A percentile compares a stretch with the other conserved stretches of the same genome.
These are phyloP conservation scores for Balaeniceps rex DNA, from an alignment of 2,113 vertebrate species.

Conservation along the genomic window DNA sequence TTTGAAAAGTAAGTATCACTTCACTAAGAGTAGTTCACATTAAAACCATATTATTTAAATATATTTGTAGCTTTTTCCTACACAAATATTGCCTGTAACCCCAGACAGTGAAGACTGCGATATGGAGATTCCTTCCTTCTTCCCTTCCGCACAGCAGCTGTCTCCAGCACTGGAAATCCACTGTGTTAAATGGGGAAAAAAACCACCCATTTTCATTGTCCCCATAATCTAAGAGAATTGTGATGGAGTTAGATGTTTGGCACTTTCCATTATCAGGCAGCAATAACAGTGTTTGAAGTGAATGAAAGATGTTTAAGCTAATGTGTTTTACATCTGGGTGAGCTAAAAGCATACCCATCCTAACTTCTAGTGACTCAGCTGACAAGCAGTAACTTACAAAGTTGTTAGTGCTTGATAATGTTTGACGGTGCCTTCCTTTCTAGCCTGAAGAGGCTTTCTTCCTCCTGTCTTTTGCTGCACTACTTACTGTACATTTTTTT, in stretches of 20 bases:
- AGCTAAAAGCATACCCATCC: background rate
- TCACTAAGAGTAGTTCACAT: background rate
- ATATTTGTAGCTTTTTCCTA: background rate
- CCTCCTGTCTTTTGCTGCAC: background rate
- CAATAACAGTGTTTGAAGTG: background rate
- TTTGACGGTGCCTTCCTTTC: background rate
- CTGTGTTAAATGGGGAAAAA: background rate
- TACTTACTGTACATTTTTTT: background rate
- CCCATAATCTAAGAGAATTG: background rate
- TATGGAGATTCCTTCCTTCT: background rate
- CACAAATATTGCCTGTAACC: background rate
- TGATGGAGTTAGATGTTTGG: background rate
- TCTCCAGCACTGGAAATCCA: background rate
- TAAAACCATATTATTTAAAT: background rate
- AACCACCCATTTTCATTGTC: background rate
- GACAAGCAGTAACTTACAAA: background rate
- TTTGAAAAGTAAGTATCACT: background rate
- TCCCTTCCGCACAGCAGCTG: background rate
- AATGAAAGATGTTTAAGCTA: background rate
- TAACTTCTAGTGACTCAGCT: background rate
- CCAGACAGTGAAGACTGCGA: background rate
- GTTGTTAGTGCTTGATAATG: background rate
- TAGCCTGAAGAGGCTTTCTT: background rate
- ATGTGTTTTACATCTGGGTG: background rate
- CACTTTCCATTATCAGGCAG: background rate